Base-by-base conservation (phyloP, 2,113 vertebrate genomes). In the Motacilla tschutschensis region DNA sequence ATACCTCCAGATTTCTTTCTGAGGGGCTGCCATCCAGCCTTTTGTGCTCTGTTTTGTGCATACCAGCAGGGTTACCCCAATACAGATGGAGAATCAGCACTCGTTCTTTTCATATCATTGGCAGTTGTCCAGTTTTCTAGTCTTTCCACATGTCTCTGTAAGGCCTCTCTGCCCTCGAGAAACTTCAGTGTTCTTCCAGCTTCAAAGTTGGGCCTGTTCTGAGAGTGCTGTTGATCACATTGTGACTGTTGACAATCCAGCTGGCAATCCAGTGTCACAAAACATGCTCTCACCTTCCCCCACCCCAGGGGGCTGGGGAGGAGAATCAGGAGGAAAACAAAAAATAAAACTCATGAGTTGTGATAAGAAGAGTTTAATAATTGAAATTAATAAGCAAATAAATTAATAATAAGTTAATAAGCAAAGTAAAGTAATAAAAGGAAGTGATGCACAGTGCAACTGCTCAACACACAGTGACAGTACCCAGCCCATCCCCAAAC, bases 281-380 rank as follows among this genome's bases (percentile, higher is more conserved):
- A 38, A 40, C 28, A 17, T 55, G 15, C 48, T 47, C 31, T 43
- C 36, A 48, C 5, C 46, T 70, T 26, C 22, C 21, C 9, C 12
- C 19, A 17, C 9, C 40, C 5, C 5, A 6, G 7, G 5, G 26
- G 12, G 14, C 35, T 70, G 43, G 12, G 8, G 50, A 48, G 12
- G 7, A 36, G 26, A 55, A n/a, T 16, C 5, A 7, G 35, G 41
- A 55, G 26, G 31, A 50, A 71, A 50, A 29, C 7, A 12, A n/a
- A 31, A 53, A 14, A 9, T 21, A 35, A 55, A 64, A 20, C 10
- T 57, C 0, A 0, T 0, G 1, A 8, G 18, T n/a, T 78, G 21
- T 15, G 3, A 22, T 35, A 63, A 47, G 24, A 53, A 17, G 21
- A 24, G 26, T 38, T 36, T 43, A 48, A 17, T n/a, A 71, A 48